phyloP scores from a whole-genome alignment of 2,888 invertebrate genomes.

The Anarsia innoxiella region DNA sequence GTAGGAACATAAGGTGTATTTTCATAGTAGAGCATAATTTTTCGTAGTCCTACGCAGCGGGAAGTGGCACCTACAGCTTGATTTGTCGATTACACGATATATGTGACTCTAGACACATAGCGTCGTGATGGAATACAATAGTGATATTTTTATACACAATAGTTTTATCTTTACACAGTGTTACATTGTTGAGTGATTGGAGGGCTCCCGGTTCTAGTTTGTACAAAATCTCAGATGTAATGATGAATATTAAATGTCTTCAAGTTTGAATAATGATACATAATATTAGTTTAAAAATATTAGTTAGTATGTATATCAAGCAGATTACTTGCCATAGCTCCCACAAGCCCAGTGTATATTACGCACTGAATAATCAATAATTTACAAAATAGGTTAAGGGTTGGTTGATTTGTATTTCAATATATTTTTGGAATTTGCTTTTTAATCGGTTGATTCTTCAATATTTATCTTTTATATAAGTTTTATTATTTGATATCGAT shows the following conservation, averaged over 20 bases:
- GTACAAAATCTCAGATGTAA: constrained; percentile 52
- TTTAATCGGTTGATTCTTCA: constrained; percentile 18
- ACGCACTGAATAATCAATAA: constrained; percentile 22
- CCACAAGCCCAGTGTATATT: constrained; percentile 32
- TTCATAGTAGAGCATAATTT: constrained; percentile 63
- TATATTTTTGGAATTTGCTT: constrained; percentile 16
- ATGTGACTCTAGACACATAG: constrained; percentile 29
- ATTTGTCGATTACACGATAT: constrained; percentile 48
- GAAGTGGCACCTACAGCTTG: constrained; percentile 48
- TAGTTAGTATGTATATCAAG: constrained; percentile 19
- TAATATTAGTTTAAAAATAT: constrained; percentile 33
- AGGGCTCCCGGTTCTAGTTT: constrained; percentile 72
- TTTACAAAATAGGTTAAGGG: constrained; percentile 30
- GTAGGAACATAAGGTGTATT: constrained; percentile 48
- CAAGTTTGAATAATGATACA: constrained; percentile 32
- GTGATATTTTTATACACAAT: constrained; percentile 73
- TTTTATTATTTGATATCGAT: constrained; percentile 27
- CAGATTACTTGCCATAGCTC: constrained; percentile 38
- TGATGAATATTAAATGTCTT: constrained; percentile 39
- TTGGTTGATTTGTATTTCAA: constrained; percentile 20
- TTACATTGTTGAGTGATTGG: constrained; percentile 70
- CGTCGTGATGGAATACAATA: constrained; percentile 52
- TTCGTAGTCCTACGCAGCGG: constrained; percentile 52
- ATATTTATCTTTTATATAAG: constrained; percentile 21
- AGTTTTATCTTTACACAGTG: constrained; percentile 72